Conservation (phyloP, 64 coral and sea anemone species). For the Astreopora myriophthalma region DNA sequence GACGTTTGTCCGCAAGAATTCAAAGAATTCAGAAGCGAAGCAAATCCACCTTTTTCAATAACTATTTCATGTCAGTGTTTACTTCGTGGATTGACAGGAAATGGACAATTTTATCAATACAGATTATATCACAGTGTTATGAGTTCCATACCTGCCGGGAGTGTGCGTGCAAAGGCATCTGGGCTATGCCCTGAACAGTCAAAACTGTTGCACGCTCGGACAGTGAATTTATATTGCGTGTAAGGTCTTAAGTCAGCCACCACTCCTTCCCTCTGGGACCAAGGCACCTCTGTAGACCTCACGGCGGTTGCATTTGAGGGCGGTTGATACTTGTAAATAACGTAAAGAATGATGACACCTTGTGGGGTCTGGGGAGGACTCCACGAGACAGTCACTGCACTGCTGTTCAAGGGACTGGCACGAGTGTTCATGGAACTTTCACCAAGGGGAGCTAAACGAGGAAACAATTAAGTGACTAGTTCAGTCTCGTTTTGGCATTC, state of each 20-base stretch:
- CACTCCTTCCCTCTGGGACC: slow-evolving; percentile 14
- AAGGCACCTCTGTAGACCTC: slow-evolving; percentile 44
- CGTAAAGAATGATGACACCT: slow-evolving; percentile 73
- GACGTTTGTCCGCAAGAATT: too few species aligned
- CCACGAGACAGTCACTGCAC: slow-evolving; percentile 62
- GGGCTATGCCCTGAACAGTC: slow-evolving; percentile 72
- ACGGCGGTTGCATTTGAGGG: slow-evolving; percentile 37
- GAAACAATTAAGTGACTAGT: background rate
- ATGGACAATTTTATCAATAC: too few species aligned
- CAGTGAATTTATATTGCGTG: slow-evolving; percentile 75
- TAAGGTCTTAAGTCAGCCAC: slow-evolving; percentile 58
- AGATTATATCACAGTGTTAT: too few species aligned
- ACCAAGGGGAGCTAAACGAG: slow-evolving; percentile 63
- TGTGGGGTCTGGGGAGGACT: slow-evolving; percentile 73
- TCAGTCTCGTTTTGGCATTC: background rate
- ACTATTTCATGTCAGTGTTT: too few species aligned
- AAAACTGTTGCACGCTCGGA: slow-evolving; percentile 86
- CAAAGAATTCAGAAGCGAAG: too few species aligned
- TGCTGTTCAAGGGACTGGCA: slow-evolving; percentile 45
- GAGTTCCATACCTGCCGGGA: slow-evolving; percentile 44
- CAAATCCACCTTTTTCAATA: too few species aligned
- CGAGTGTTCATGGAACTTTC: slow-evolving; percentile 57
- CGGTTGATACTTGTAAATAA: slow-evolving; percentile 66
- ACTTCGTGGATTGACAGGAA: too few species aligned
- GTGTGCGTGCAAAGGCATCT: slow-evolving; percentile 47